Conservation (phyloP, 1,140 invertebrate species). For the Theocolax elegans region DNA sequence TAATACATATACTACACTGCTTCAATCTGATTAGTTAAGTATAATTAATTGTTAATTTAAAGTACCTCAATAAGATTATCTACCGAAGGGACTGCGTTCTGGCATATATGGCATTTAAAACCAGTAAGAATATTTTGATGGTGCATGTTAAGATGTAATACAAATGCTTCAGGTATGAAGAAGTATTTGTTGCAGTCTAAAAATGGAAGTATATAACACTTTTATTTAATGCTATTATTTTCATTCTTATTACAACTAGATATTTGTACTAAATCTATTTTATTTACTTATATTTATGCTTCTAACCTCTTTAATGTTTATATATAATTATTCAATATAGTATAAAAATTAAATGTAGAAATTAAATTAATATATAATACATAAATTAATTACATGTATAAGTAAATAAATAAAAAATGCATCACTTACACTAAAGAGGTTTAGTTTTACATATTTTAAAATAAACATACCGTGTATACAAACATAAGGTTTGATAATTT, state of each 20-base stretch:
- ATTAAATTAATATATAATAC: not conserved
- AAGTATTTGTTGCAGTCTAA: conserved; percentile 60
- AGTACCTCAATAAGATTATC: conserved; percentile 53
- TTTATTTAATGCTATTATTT: too few species aligned
- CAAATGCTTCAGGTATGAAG: conserved; percentile 60
- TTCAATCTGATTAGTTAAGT: too few species aligned
- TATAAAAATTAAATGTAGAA: too few species aligned
- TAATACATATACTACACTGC: too few species aligned
- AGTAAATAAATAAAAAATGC: not conserved
- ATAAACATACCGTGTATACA: conserved; percentile 57
- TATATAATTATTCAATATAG: too few species aligned
- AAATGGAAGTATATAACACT: conserved; percentile 38
- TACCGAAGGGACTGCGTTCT: conserved; percentile 32
- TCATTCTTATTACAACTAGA: too few species aligned
- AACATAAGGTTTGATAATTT: conserved; percentile 55
- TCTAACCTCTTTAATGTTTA: too few species aligned
- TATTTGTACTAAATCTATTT: too few species aligned
- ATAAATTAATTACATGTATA: not conserved
- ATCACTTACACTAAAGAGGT: not conserved
- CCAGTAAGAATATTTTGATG: conserved; percentile 45
- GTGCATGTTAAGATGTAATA: conserved; percentile 57
- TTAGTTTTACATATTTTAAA: not conserved
- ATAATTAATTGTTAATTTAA: not conserved
- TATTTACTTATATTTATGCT: too few species aligned
- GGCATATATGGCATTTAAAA: conserved; percentile 60